These are phyloP conservation scores for Tanypteryx hageni DNA, from an alignment of 2,888 invertebrate species.

Conservation along the genomic window DNA sequence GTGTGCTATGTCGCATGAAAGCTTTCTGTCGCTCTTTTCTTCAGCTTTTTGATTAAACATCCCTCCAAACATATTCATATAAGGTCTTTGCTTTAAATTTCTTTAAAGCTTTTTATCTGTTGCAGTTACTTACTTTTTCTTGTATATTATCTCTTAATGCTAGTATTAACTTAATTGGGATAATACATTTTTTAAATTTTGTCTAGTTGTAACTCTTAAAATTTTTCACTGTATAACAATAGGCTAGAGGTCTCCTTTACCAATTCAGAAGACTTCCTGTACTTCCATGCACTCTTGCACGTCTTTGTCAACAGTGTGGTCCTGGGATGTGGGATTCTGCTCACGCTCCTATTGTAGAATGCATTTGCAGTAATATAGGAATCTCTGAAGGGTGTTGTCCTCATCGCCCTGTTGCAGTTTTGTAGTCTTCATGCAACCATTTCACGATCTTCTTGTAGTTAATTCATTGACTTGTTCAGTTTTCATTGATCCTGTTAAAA, in stretches of 20 bases:
- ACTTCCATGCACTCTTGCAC: constrained; percentile 92
- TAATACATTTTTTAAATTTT: neutral
- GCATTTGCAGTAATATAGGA: constrained; percentile 74
- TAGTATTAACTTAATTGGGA: neutral
- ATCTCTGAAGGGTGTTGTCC: constrained; percentile 49
- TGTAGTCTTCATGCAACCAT: constrained; percentile 6
- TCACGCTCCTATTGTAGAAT: constrained; percentile 91
- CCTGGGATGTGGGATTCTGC: constrained; percentile 97
- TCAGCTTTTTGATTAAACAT: neutral
- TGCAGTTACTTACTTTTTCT: neutral
- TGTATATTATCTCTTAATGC: neutral
- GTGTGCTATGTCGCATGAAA: too few species aligned
- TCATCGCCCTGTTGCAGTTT: constrained; percentile 40
- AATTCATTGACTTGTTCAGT: constrained; percentile 9
- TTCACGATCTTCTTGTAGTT: neutral
- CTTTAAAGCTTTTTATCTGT: neutral
- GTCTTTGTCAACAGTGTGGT: constrained; percentile 91
- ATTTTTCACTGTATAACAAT: constrained; percentile 67
- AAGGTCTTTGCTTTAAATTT: neutral
- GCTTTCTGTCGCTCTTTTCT: too few species aligned
- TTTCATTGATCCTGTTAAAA: constrained; percentile 4
- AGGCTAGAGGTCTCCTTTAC: constrained; percentile 92
- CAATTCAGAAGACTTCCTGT: constrained; percentile 92
- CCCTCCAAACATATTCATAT: neutral
- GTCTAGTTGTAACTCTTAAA: neutral